Evolutionary conservation across 2,888 invertebrate species (phyloP).

Genomic region (Patella caerulea): DNA sequence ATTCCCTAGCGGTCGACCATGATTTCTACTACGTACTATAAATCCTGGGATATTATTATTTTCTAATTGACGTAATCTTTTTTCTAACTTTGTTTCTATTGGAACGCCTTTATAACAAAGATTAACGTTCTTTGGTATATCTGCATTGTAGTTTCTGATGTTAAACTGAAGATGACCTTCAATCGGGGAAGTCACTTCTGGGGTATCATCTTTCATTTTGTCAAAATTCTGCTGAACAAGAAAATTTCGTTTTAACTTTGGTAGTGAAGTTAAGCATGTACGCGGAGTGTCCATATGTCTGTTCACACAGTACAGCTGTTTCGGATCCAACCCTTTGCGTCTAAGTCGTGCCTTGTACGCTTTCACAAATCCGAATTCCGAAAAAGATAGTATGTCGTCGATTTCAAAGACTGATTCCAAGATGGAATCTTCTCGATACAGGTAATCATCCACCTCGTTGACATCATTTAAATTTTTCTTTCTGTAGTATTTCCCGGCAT

Average conservation of each 20-base stretch:
- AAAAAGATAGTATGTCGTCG: neutral
- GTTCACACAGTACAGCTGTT: neutral
- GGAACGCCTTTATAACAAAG: neutral
- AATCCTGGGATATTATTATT: neutral
- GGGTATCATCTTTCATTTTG: neutral
- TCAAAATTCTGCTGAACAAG: neutral
- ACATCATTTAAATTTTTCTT: neutral
- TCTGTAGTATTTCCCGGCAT: neutral
- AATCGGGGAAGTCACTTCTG: neutral
- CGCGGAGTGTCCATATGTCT: neutral
- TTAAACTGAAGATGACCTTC: neutral
- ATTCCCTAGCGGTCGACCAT: neutral
- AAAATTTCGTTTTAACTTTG: neutral
- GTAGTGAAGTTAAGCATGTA: neutral
- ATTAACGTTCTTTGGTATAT: neutral
- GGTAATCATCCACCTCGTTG: neutral
- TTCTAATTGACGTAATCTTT: neutral
- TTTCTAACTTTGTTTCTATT: neutral
- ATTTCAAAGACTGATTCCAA: neutral
- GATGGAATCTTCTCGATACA: neutral
- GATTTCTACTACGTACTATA: neutral
- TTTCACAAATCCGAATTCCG: slow-evolving; percentile 11
- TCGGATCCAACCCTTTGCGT: neutral
- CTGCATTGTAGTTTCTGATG: neutral
- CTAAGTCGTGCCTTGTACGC: neutral